A percentile compares a stretch with the other conserved stretches of the same genome.
Conservation (phyloP, 2,888 invertebrate species). For the Seira musarum region DNA sequence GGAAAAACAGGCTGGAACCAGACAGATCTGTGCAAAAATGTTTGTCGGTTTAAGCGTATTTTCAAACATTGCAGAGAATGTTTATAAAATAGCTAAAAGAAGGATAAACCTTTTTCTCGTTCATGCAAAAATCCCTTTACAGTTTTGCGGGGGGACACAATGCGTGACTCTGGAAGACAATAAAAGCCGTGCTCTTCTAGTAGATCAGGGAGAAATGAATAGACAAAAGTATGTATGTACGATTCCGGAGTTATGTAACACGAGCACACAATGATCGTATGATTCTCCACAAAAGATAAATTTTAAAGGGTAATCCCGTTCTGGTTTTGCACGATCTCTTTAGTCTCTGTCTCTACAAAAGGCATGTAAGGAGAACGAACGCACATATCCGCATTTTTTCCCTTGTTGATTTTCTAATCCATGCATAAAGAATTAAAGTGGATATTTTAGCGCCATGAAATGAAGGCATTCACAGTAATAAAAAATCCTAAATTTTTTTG, state of each 20-base stretch:
- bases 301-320: not conserved
- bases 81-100: not conserved
- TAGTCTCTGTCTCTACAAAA: too few relatives aligned
- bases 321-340: too few relatives aligned
- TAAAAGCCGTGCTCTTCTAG: not conserved
- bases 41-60: not conserved
- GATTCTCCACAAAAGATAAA: not conserved
- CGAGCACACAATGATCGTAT: not conserved
- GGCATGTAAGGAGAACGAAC: not conserved
- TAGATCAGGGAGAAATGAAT: not conserved
- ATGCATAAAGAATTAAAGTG: slow-evolving; percentile 7
- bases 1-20: not conserved
- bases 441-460: not conserved
- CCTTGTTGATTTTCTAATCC: slow-evolving; percentile 38
- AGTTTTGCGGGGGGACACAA: slow-evolving; percentile 1
- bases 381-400: not conserved
- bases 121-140: not conserved
- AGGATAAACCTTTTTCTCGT: not conserved
- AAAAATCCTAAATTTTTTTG: not conserved
- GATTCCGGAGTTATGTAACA: not conserved
- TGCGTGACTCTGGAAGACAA: slow-evolving; percentile 7
- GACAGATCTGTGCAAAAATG: not conserved
- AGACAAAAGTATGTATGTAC: not conserved
- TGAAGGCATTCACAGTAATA: not conserved
- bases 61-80: not conserved